Conservation (phyloP, 2,888 invertebrate genomes). For the Alviniconcha strummeri region DNA sequence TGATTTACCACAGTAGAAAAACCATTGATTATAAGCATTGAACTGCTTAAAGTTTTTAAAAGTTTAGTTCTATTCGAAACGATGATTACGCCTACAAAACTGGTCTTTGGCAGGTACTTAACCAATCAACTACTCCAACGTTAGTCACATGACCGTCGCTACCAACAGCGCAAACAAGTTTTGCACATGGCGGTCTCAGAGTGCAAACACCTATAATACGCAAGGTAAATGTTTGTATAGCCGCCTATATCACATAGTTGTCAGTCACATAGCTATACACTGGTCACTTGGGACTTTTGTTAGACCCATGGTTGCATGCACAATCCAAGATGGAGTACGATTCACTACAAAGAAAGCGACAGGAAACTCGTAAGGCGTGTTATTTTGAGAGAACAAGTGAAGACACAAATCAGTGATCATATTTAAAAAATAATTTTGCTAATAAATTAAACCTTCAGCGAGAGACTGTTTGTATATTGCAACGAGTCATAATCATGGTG, state of each 20-base stretch:
- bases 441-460: neutral
- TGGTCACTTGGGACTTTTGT: neutral
- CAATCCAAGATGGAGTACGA: slow-evolving; percentile 23
- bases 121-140: neutral
- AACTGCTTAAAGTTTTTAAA: no score
- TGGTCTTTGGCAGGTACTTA: neutral
- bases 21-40: no score
- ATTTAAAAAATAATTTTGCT: neutral
- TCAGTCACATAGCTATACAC: slow-evolving; percentile 14
- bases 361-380: slow-evolving; percentile 22
- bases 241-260: slow-evolving; percentile 1
- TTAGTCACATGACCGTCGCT: slow-evolving; percentile 27
- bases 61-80: no score
- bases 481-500: neutral
- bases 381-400: neutral
- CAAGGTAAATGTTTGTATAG: slow-evolving; percentile 22
- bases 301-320: neutral
- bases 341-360: slow-evolving; percentile 19
- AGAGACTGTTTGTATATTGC: no score
- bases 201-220: slow-evolving; percentile 14
- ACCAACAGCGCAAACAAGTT: slow-evolving; percentile 25
- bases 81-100: no score
- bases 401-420: no score
- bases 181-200: slow-evolving; percentile 16
- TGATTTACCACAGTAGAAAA: no score